Conservation (phyloP, 2,888 invertebrate species). For the Noctua janthe region DNA sequence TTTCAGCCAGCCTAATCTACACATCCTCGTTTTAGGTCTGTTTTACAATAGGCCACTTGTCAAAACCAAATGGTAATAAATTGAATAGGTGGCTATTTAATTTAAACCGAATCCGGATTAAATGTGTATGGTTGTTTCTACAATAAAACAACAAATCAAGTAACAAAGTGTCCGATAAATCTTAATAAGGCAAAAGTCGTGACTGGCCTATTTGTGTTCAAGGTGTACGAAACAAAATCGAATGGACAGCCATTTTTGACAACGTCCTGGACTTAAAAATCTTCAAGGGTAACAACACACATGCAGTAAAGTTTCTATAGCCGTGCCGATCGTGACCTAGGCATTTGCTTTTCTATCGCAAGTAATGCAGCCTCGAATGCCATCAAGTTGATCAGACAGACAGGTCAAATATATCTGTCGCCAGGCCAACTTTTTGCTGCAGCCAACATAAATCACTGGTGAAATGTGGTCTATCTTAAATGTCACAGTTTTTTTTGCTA, state of each 20-base stretch:
- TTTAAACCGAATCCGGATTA: constrained; percentile 57
- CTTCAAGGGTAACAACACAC: constrained; percentile 78
- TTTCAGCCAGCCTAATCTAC: constrained; percentile 17
- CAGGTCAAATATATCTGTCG: constrained; percentile 57
- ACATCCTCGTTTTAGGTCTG: constrained; percentile 28
- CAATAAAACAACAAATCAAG: constrained; percentile 75
- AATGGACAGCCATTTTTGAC: constrained; percentile 79
- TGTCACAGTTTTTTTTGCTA: constrained; percentile 66
- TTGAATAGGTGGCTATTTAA: constrained; percentile 58
- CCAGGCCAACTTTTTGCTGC: constrained; percentile 55
- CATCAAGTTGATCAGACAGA: constrained; percentile 67
- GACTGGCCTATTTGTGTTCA: constrained; percentile 81
- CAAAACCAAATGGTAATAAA: constrained; percentile 53
- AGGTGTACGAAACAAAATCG: constrained; percentile 77
- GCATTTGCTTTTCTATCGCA: constrained; percentile 77
- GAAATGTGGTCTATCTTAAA: constrained; percentile 59
- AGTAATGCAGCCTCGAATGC: constrained; percentile 73
- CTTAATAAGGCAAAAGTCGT: constrained; percentile 80
- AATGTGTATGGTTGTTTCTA: constrained; percentile 57
- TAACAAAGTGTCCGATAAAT: constrained; percentile 75
- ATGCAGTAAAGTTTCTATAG: constrained; percentile 69
- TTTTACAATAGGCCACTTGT: constrained; percentile 55
- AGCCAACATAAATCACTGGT: constrained; percentile 59
- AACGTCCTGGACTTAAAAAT: constrained; percentile 77
- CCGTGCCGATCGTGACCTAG: constrained; percentile 83